A percentile compares a stretch with the other conserved stretches of the same genome.
phyloP scores from a whole-genome alignment of 2,888 invertebrate species.

The Lissonota sp. region DNA sequence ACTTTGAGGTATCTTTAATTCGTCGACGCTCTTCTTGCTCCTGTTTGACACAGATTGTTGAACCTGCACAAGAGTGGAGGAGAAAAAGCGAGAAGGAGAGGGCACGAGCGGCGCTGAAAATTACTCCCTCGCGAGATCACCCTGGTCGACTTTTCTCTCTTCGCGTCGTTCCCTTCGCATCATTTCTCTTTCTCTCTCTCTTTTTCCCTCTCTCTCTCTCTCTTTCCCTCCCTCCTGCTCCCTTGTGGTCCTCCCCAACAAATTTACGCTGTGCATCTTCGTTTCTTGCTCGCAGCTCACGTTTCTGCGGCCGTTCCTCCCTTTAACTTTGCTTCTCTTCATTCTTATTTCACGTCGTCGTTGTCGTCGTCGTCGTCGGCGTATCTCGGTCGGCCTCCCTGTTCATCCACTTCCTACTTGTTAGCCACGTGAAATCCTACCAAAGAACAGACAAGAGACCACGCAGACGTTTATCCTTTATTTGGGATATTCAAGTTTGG shows the following conservation, averaged over 20 bases:
- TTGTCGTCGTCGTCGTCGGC: constrained; percentile 33
- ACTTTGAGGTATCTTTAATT: constrained; percentile 67
- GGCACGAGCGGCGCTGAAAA: constrained; percentile 68
- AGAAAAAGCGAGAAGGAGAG: constrained; percentile 12
- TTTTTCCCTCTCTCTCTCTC: constrained; percentile 13
- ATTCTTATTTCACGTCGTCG: constrained; percentile 32
- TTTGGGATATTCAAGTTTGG: constrained; percentile 2
- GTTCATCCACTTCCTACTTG: constrained; percentile 60
- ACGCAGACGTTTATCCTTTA: constrained; percentile 43
- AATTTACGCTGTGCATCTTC: constrained; percentile 42
- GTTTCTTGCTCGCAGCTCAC: constrained; percentile 43
- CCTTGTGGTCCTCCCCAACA: constrained; percentile 28
- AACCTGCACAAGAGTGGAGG: constrained; percentile 63
- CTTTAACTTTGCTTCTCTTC: constrained; percentile 30
- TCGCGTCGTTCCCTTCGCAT: constrained; percentile 39
- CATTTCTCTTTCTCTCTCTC: constrained; percentile 42
- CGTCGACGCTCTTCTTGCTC: constrained; percentile 70
- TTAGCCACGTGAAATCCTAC: constrained; percentile 44
- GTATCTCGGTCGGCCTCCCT: constrained; percentile 28
- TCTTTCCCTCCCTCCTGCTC: constrained; percentile 15
- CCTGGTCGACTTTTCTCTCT: constrained; percentile 42
- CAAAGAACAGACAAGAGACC: background rate
- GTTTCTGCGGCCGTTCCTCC: constrained; percentile 53
- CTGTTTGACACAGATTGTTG: constrained; percentile 77
- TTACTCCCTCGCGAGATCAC: constrained; percentile 62